These are phyloP conservation scores for Danionella cerebrum DNA, from an alignment of 2,113 vertebrate species.

Conservation along the genomic window DNA sequence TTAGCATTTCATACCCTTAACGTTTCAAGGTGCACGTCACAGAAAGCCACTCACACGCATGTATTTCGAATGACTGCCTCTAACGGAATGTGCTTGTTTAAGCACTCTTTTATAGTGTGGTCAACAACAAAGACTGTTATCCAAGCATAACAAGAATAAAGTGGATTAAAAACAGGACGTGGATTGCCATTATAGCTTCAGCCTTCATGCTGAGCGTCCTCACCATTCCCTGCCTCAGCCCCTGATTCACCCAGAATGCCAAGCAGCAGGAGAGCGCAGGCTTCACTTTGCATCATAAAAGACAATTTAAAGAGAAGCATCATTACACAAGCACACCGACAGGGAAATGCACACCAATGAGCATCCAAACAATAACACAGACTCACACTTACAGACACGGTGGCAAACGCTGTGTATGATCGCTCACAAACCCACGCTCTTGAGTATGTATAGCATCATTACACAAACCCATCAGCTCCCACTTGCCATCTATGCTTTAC, in stretches of 20 bases:
- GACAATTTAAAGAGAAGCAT: conserved; percentile 21
- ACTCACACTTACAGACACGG: not conserved
- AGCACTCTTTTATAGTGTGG: not conserved
- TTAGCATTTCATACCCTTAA: conserved; percentile 12
- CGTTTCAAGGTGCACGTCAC: not conserved
- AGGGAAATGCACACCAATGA: not conserved
- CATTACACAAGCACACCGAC: not conserved
- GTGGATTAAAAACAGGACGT: not conserved
- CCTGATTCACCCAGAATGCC: conserved; percentile 18
- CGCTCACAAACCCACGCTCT: conserved; percentile 11
- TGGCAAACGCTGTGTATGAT: not conserved
- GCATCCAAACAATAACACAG: conserved; percentile 14
- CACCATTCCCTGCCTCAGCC: conserved; percentile 20
- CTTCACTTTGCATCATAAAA: conserved; percentile 30
- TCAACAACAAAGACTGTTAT: not conserved
- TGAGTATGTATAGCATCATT: conserved; percentile 30
- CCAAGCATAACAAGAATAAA: not conserved
- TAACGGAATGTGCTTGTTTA: not conserved
- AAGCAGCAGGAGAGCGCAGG: conserved; percentile 11
- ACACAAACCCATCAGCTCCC: conserved; percentile 36
- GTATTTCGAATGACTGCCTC: not conserved
- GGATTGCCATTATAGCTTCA: not conserved
- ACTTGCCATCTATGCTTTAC: conserved; percentile 13
- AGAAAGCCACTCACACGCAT: not conserved
- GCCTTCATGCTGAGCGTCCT: conserved; percentile 23